Base-by-base conservation (phyloP, 2,113 vertebrate genomes). In the Chionis minor region DNA sequence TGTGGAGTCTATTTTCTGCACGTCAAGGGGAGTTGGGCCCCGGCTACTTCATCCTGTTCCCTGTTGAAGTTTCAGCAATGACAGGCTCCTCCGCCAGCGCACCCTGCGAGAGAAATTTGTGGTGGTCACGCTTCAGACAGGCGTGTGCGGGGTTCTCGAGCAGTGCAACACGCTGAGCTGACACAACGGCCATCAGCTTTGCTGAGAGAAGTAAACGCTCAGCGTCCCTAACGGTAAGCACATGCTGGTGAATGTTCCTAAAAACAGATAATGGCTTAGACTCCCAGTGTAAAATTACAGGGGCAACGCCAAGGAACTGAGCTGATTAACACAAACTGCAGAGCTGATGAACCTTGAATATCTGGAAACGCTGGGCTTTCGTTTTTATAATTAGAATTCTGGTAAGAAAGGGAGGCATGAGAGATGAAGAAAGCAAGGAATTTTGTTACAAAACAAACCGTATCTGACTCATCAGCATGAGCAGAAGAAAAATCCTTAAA, bases 401-500 rank as follows among this genome's bases (percentile, higher is more conserved):
- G 40, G 45, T 54, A 88, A 52, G 82, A 81, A 83, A 58, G 33
- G 59, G 47, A 93, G 85, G 62, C 32, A 40, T 14, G 54, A 77
- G 21, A 82, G 79, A 93, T 58, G 55, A 95, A 83, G 90, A 75
- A 90, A 83, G 42, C 62, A 62, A 82, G 88, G 74, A 45, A 59
- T 83, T 71, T 45, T 83, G 67, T 62, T 90, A 86, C 13, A 67
- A 88, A 93, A 62, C 77, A 94, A 94, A 81, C 81, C 12, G 2
- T 38, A 65, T 86, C 81, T 96, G 90, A 92, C 33, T 96, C 90
- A 92, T 78, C 71, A 74, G 35, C 49, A 73, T 30, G 24, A 96
- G 58, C 47, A 79, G 44, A 54, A 92, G 71, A 77, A 92, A 74
- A 58, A 86, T 72, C 73, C 82, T 72, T 92, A 65, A 73, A 88